Conservation (phyloP, 2,113 vertebrate genomes). For the Halichoeres trimaculatus region DNA sequence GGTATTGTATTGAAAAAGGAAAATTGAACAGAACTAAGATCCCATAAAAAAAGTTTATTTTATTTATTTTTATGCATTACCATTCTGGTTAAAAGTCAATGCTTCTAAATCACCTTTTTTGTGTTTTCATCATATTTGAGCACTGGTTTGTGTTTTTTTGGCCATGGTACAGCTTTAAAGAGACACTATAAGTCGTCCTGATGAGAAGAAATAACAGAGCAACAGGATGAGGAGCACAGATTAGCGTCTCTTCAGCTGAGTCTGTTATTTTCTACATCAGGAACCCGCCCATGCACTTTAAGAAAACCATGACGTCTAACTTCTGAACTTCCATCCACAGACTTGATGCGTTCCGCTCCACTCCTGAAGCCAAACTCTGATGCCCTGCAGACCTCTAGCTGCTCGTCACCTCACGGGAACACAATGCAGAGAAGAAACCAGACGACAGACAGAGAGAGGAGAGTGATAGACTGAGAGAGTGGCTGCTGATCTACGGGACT, state of each 20-base stretch:
- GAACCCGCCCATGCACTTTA: too few species aligned
- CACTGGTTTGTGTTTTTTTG: not conserved
- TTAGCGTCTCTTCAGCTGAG: not conserved
- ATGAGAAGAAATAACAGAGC: not conserved
- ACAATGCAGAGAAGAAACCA: constrained; percentile 72
- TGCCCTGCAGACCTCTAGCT: constrained; percentile 68
- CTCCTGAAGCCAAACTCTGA: constrained; percentile 73
- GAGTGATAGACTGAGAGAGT: constrained; percentile 31
- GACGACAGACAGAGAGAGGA: constrained; percentile 28
- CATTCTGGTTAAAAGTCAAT: too few species aligned
- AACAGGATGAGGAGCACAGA: not conserved
- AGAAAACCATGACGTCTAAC: not conserved
- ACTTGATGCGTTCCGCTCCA: constrained; percentile 79
- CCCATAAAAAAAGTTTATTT: too few species aligned
- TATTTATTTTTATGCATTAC: too few species aligned
- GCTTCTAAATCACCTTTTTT: too few species aligned
- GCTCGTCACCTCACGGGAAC: constrained; percentile 61
- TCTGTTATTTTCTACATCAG: constrained; percentile 10
- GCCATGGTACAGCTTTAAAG: constrained; percentile 32
- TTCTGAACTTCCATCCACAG: constrained; percentile 74
- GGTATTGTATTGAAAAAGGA: too few species aligned
- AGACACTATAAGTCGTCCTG: constrained; percentile 5
- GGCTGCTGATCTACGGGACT: constrained; percentile 40
- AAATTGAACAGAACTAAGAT: too few species aligned
- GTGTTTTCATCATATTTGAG: too few species aligned